Evolutionary conservation across 2,113 vertebrate genomes (phyloP).

Genomic region (Uria aalge): DNA sequence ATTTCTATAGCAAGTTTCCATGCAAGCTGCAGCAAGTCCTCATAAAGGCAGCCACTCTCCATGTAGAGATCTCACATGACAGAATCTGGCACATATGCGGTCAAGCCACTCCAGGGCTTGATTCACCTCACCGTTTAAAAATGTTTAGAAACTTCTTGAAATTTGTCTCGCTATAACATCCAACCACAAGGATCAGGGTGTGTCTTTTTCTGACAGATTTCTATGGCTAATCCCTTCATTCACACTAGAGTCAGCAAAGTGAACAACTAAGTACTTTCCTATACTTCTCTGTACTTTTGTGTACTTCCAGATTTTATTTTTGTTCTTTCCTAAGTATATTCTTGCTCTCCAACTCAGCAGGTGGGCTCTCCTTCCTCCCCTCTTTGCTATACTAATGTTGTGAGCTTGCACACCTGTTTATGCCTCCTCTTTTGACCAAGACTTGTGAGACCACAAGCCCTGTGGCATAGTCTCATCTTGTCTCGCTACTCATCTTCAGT

Average conservation of each 20-base stretch:
- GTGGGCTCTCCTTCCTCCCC: not conserved
- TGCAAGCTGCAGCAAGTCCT: not conserved
- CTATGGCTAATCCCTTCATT: not conserved
- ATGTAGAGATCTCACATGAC: not conserved
- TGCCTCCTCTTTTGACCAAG: not conserved
- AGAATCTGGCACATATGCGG: accelerated
- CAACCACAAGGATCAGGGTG: not conserved
- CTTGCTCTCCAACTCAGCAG: not conserved
- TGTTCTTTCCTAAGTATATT: not conserved
- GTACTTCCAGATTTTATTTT: not conserved
- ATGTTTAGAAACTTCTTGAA: not conserved
- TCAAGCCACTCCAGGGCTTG: not conserved
- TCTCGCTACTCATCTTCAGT: not conserved
- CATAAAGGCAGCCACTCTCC: not conserved
- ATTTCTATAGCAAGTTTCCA: not conserved
- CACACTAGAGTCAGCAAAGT: not conserved
- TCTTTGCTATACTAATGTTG: not conserved
- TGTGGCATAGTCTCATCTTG: not conserved
- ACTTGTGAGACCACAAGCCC: not conserved
- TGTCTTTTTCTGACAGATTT: not conserved
- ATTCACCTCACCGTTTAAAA: not conserved
- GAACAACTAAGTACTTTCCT: not conserved
- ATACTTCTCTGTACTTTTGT: not conserved
- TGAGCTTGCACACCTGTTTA: not conserved
- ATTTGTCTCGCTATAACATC: not conserved